phyloP scores from a whole-genome alignment of 2,113 vertebrate genomes.

The Forbesichthys papilliferus region DNA sequence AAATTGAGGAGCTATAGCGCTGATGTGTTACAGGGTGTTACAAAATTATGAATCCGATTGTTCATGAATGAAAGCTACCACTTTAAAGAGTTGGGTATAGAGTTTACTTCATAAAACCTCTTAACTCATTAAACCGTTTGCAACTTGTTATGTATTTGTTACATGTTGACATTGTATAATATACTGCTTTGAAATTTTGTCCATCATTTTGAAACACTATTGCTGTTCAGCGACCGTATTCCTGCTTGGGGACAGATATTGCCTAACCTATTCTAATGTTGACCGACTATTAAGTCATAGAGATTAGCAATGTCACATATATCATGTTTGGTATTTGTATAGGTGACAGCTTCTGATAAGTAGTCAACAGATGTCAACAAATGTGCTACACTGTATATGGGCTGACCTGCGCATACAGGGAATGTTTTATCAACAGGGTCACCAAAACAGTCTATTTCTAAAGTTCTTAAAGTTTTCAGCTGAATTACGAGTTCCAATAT shows the following conservation, averaged over 20 bases:
- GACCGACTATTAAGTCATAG: slow-evolving; percentile 40
- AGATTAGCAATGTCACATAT: slow-evolving; percentile 44
- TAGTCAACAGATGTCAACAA: slow-evolving; percentile 11
- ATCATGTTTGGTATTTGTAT: slow-evolving; percentile 55
- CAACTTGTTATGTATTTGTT: no score
- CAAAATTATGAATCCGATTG: neutral
- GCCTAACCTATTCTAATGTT: slow-evolving; percentile 41
- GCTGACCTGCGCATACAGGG: slow-evolving; percentile 9
- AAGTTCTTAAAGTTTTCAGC: neutral
- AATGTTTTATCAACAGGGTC: neutral
- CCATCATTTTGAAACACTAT: neutral
- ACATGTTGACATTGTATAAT: no score
- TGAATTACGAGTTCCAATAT: no score
- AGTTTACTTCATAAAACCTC: no score
- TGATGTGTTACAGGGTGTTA: neutral
- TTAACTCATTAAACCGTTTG: no score
- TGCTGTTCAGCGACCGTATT: slow-evolving; percentile 1
- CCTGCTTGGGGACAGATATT: slow-evolving; percentile 46
- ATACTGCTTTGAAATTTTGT: no score
- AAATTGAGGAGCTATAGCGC: neutral
- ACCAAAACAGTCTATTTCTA: neutral
- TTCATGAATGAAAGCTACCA: no score
- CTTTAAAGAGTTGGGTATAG: no score
- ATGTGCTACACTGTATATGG: neutral
- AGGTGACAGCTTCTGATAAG: slow-evolving; percentile 60